These are phyloP conservation scores for Pseudanteris insignis DNA, from an alignment of 2,888 invertebrate species.

Conservation along the genomic window DNA sequence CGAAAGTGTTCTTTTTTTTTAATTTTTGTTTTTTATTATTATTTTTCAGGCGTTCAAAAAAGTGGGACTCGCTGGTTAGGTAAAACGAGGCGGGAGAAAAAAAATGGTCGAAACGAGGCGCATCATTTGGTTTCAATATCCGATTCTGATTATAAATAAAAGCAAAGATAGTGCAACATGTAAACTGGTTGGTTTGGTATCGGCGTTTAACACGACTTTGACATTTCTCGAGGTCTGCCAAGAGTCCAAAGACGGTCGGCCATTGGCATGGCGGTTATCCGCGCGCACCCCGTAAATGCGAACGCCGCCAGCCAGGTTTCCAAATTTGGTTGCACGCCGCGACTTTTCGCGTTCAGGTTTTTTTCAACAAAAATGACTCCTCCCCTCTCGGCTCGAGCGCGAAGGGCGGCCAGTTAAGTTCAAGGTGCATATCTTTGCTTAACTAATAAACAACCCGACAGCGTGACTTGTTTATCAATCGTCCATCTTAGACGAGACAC, in stretches of 20 bases:
- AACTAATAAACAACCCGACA: conserved; percentile 15
- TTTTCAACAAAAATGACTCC: conserved; percentile 54
- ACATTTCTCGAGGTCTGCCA: conserved; percentile 47
- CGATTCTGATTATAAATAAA: conserved; percentile 19
- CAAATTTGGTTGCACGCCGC: conserved; percentile 57
- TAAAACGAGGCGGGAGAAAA: conserved; percentile 9
- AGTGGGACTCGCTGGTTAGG: conserved; percentile 1
- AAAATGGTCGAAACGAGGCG: conserved; percentile 25
- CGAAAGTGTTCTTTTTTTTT: background rate
- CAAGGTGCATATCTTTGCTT: conserved; percentile 54
- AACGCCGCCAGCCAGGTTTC: conserved; percentile 58
- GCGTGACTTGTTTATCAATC: background rate
- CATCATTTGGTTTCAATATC: conserved; percentile 31
- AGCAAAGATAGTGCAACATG: conserved; percentile 21
- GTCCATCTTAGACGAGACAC: too few species aligned
- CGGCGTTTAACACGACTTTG: conserved; percentile 47
- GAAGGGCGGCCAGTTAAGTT: conserved; percentile 51
- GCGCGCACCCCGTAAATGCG: conserved; percentile 56
- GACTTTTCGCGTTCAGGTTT: conserved; percentile 51
- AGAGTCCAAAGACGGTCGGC: conserved; percentile 56
- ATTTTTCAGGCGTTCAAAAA: conserved; percentile 13
- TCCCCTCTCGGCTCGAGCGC: conserved; percentile 40
- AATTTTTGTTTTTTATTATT: too few species aligned
- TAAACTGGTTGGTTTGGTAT: conserved; percentile 34
- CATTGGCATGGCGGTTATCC: conserved; percentile 52